These are phyloP conservation scores for Leucania comma DNA, from an alignment of 2,888 invertebrate species.

Conservation along the genomic window DNA sequence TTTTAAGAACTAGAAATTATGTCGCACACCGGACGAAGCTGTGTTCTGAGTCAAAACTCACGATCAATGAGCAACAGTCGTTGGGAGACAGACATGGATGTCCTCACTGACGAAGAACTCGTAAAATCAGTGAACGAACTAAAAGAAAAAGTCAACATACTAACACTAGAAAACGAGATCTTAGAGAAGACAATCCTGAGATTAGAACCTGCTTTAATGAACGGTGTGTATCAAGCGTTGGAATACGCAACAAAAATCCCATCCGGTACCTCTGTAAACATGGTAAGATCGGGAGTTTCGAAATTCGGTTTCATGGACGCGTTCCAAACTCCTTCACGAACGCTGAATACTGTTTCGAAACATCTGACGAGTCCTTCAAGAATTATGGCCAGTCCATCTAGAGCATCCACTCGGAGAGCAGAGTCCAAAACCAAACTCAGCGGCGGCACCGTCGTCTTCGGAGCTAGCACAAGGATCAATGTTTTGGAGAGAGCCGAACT, in stretches of 20 bases:
- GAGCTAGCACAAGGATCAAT: constrained; percentile 85
- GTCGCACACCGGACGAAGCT: constrained; percentile 65
- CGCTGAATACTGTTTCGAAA: constrained; percentile 2
- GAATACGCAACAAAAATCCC: constrained; percentile 81
- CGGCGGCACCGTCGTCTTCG: constrained; percentile 79
- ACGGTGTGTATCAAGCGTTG: constrained; percentile 84
- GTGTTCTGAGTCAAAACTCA: constrained; percentile 75
- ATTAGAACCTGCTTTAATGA: constrained; percentile 84
- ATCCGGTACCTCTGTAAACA: constrained; percentile 72
- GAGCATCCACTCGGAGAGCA: constrained; percentile 75
- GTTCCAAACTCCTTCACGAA: constrained; percentile 52
- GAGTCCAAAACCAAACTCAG: constrained; percentile 81
- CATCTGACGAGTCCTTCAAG: constrained; percentile 47
- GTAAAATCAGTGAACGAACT: constrained; percentile 78
- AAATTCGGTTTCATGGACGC: constrained; percentile 74
- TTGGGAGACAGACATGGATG: constrained; percentile 68
- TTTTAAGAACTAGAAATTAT: constrained; percentile 29
- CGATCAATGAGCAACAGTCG: constrained; percentile 73
- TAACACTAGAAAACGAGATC: constrained; percentile 88
- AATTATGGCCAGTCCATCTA: constrained; percentile 69
- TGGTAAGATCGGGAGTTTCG: constrained; percentile 78
- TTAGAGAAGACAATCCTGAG: constrained; percentile 86
- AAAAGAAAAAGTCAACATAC: constrained; percentile 75
- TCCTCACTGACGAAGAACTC: constrained; percentile 79
- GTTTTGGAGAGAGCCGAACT: constrained; percentile 88